phyloP scores from a whole-genome alignment of 2,888 invertebrate species.

The Acanthosepion pharaonis region DNA sequence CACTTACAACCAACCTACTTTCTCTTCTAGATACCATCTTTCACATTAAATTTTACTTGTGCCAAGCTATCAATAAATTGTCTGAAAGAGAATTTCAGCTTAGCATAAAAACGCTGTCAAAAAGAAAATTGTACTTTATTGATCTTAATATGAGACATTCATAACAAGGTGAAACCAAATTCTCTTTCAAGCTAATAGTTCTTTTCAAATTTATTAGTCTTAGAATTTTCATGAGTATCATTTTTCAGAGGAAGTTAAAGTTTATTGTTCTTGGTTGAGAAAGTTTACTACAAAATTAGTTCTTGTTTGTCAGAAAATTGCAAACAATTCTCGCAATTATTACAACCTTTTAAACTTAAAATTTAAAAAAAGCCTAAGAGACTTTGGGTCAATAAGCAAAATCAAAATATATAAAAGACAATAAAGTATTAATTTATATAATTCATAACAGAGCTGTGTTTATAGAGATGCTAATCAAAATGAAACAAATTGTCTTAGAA shows the following conservation, averaged over 20 bases:
- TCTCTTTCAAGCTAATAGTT: background rate
- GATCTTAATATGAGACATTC: background rate
- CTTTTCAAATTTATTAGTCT: background rate
- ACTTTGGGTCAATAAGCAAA: too few relatives aligned
- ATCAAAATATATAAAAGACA: too few relatives aligned
- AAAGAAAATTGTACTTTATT: background rate
- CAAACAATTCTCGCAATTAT: too few relatives aligned
- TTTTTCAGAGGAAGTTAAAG: background rate
- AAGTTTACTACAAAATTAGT: background rate
- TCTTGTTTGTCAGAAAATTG: background rate
- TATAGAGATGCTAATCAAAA: too few relatives aligned
- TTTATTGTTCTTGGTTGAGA: background rate
- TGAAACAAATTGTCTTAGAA: too few relatives aligned
- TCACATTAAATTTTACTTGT: background rate
- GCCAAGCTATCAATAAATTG: background rate
- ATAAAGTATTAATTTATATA: too few relatives aligned
- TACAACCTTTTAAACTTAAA: too few relatives aligned
- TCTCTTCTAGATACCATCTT: background rate
- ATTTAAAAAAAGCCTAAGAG: too few relatives aligned
- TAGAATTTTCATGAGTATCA: background rate
- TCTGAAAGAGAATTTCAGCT: background rate
- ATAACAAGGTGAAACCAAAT: background rate
- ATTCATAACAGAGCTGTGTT: too few relatives aligned
- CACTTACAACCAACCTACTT: background rate
- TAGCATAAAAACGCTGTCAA: background rate